Evolutionary conservation across 2,113 vertebrate species (phyloP), one percentile per base, ranked within the genome.

Genomic region (Nettapus auritus): DNA sequence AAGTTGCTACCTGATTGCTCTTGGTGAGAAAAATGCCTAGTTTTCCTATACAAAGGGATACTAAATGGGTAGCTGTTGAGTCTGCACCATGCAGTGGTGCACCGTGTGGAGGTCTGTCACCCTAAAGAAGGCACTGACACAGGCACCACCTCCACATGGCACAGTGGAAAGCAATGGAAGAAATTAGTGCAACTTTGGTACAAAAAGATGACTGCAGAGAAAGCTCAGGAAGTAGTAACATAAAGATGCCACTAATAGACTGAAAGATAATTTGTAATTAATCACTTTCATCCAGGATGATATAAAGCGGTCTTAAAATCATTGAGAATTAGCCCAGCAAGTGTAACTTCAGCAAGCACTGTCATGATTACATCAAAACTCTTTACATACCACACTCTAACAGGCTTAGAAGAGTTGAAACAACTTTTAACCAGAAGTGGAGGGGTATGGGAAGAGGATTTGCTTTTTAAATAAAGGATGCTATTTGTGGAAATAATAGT

Each of bases 301-400:
- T 9, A 7, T 59, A 89, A 87, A 94, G 70, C 22, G 79, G 70
- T 84, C 70, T 89, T 90, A 74, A 95, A 89, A 62, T 88, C 67
- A 82, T 0, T 7, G 40, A 66, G 70, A 89, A 93, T 82, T 88
- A 92, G 86, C 31, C 50, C 1, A 0, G 67, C 44, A 90, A 42
- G 64, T 79, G 66, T 59, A 93, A 67, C 62, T 94, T 90, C 66
- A 92, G 83, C 77, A 74, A n/a, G 73, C 31, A 22, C 31, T 50
- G 93, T 93, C 88, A 94, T 57, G 59, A 77, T 87, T 90, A 86
- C 59, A 95, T 93, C 84, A 85, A 88, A 94, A 96, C 50, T 82
- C 31, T 66, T 73, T 73, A 33, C 38, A 76, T 31, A 69, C 12
- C 57, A 81, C 56, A 89, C 22, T 80, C 46, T 92, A 96, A 91